These are phyloP conservation scores for Drosophila simulans DNA, from an alignment of 1,140 invertebrate species.

Conservation along the genomic window DNA sequence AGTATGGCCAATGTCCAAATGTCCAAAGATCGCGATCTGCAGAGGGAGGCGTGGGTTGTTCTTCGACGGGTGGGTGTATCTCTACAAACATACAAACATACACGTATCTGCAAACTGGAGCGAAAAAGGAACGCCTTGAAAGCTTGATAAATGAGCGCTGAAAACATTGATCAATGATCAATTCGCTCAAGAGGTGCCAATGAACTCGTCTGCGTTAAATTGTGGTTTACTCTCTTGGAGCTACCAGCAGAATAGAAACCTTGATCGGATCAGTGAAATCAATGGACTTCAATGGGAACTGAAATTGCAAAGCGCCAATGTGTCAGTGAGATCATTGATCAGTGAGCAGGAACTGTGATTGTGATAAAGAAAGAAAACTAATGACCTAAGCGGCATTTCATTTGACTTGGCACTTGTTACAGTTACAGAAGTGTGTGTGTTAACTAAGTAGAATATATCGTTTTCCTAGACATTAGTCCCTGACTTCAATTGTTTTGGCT, in stretches of 20 bases:
- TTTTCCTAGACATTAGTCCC: not conserved
- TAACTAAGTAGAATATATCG: too few relatives aligned
- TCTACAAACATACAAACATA: not conserved
- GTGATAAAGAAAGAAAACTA: not conserved
- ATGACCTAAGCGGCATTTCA: not conserved
- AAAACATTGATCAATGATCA: conserved; percentile 36
- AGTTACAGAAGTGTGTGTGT: too few relatives aligned
- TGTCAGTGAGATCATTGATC: conserved; percentile 10
- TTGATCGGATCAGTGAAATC: conserved; percentile 3
- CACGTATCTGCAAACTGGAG: conserved; percentile 18
- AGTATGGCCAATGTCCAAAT: conserved; percentile 3
- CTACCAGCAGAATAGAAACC: conserved; percentile 1
- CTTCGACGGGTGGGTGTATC: conserved; percentile 13
- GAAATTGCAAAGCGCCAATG: conserved; percentile 6
- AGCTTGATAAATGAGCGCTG: conserved; percentile 34
- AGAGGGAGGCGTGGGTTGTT: conserved; percentile 19
- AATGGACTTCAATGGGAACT: not conserved
- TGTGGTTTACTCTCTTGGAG: conserved; percentile 1
- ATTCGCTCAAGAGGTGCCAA: conserved; percentile 37
- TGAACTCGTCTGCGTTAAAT: conserved; percentile 18
- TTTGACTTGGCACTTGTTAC: not conserved
- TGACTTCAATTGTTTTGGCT: conserved; percentile 21
- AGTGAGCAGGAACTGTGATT: conserved; percentile 5
- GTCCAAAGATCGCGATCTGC: conserved; percentile 34
- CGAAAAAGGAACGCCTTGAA: conserved; percentile 39